Base-by-base conservation (phyloP, 2,797 vertebrate genomes). In the Pangasius larnaudii region DNA sequence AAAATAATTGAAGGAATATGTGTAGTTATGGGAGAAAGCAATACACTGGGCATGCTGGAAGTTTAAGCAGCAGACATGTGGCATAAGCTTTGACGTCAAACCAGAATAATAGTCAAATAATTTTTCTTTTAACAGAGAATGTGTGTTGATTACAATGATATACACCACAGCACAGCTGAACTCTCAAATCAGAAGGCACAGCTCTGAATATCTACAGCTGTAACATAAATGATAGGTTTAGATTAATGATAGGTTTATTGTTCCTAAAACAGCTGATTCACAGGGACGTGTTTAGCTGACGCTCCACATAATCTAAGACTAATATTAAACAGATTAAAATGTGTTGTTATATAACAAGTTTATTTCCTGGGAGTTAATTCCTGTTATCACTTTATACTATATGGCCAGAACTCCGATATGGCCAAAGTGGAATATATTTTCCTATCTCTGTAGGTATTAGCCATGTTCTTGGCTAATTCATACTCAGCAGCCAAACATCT, bases 61-160 rank as follows among this genome's bases (percentile, higher is more conserved):
- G 77, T 56, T 33, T 16, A n/a, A 77, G 13, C 27, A 77, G 74
- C 46, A 77, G n/a, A 10, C 39, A 42, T 74, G 6, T 51, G 75
- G 7, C 30, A 11, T 56, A n/a, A 56, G 75, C 77, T 79, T 56
- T 56, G 77, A 56, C 51, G 51, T 78, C 77, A 78, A 77, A n/a
- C 46, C 27, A 0, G 9, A 79, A 79, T 33, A 53, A 10, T 18
- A 79, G 77, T 58, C 18, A 11, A 24, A 53, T 3, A 36, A 39
- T 10, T 36, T 75, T 80, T 24, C 8, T 56, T 79, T 56, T 58
- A 22, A 33, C 8, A 56, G 75, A 56, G 75, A 79, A 75, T 75
- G 72, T 30, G 46, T 30, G 46, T 77, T 77, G 46, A 77, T 51
- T 77, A 14, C 46, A 74, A 49, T 49, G 14, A 75, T 46, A 49